These are phyloP conservation scores for Bubo scandiacus DNA, from an alignment of 2,113 vertebrate genomes.

Conservation along the genomic window DNA sequence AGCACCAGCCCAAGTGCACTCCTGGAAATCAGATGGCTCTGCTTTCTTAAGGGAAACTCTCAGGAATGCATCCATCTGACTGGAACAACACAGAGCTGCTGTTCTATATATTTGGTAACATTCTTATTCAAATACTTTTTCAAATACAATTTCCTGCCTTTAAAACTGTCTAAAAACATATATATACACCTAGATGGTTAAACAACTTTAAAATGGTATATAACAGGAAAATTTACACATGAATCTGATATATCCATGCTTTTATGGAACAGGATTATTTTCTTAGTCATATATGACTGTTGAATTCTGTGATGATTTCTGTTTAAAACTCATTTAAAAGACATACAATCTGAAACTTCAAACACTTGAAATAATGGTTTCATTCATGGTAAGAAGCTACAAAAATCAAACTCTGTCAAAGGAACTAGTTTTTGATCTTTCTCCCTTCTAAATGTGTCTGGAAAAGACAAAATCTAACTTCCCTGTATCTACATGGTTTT, in stretches of 20 bases:
- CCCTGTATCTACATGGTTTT: background rate
- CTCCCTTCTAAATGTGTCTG: background rate
- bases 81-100: background rate
- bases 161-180: background rate
- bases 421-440: background rate
- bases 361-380: background rate
- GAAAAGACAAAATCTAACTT: background rate
- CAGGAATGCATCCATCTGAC: background rate
- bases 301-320: background rate
- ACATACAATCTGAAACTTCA: background rate
- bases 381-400: background rate
- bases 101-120: background rate
- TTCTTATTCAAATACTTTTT: slow-evolving; percentile 27
- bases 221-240: background rate
- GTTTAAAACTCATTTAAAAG: background rate
- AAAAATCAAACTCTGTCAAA: background rate
- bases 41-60: background rate
- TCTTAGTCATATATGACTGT: background rate
- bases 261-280: slow-evolving; percentile 1
- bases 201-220: background rate
- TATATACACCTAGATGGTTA: background rate
- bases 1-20: background rate
- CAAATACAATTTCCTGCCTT: slow-evolving; percentile 42
- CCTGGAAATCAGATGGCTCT: background rate
- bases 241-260: background rate